phyloP scores from a whole-genome alignment of 1,140 invertebrate genomes.

The Aphaenogaster ashmeadi region DNA sequence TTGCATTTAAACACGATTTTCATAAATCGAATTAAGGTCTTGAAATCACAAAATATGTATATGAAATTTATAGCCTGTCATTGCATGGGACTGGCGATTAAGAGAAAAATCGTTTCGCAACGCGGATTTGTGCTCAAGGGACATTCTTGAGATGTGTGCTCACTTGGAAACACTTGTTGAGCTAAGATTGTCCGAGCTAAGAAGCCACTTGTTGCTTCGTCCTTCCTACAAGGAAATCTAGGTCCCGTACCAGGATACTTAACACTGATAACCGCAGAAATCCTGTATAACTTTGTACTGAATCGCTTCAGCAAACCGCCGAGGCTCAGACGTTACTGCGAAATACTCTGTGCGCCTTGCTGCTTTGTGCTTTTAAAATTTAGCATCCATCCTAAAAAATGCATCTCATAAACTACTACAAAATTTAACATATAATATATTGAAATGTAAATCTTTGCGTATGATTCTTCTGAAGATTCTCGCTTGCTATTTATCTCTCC shows the following conservation, averaged over 20 bases:
- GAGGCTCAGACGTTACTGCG: not conserved
- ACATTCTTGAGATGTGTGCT: conserved; percentile 55
- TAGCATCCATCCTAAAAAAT: not conserved
- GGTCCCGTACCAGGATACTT: conserved; percentile 74
- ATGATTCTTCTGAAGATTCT: conserved; percentile 17
- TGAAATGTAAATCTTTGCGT: not conserved
- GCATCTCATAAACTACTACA: not conserved
- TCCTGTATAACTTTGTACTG: conserved; percentile 15
- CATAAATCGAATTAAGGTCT: not conserved
- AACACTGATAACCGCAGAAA: conserved; percentile 55
- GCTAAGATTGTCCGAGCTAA: conserved; percentile 85
- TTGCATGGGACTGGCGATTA: conserved; percentile 1
- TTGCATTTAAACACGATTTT: conserved; percentile 14
- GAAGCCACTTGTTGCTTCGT: conserved; percentile 86
- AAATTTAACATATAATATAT: not conserved
- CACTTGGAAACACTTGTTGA: conserved; percentile 85
- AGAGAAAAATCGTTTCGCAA: conserved; percentile 1
- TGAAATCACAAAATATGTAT: not conserved
- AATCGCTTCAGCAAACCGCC: not conserved
- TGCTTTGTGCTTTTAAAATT: not conserved
- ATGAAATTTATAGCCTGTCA: conserved; percentile 6
- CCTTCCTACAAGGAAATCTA: conserved; percentile 76
- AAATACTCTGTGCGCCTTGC: not conserved
- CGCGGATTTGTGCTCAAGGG: not conserved
- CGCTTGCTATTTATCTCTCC: not conserved